Base-by-base conservation (phyloP, 2,797 vertebrate genomes). In the Semaprochilodus insignis region DNA sequence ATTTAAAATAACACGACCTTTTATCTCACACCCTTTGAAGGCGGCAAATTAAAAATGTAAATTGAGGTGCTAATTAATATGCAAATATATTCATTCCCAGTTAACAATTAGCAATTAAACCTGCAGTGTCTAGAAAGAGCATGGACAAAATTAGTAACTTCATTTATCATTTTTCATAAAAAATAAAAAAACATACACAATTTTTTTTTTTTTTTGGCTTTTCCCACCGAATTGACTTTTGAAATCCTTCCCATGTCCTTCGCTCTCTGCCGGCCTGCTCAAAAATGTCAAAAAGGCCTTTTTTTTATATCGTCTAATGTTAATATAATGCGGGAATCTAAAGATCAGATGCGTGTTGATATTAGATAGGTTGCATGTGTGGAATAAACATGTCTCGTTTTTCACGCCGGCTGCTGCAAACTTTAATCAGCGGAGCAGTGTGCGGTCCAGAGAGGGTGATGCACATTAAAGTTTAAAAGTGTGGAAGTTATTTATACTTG, bases 81-180 rank as follows among this genome's bases (percentile, higher is more conserved):
- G 98, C 97, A 99, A 98, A 99, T 99, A 93, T 99, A 99, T 99
- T 97, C 97, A 95, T 97, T 97, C 95, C 91, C 96, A 96, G 97
- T 98, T 99, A 99, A 99, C 97, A 98, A 99, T 99, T 99, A 99
- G 97, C 98, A 99, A 99, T 99, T 99, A 99, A 98, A 98, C 97
- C 96, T 96, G 96, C 97, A 97, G 97, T 97, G 97, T 98, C 97
- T 99, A 96, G 96, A 97, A 98, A 97, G 97, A 97, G 97, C 96
- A 96, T 93, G 95, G 97, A 96, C 96, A 96, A 97, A 98, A 98
- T 97, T 97, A 97, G 97, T 97, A 98, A 98, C 96, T 98, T 98
- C 96, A 97, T 98, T 98, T 97, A 97, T 99, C 96, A 98, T 98
- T 96, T 62, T 31, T 31, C 31, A 44, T 6, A 44, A 36, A 44